Base-by-base conservation (phyloP, 2,113 vertebrate genomes). In the Ptilorrhoa leucosticta region DNA sequence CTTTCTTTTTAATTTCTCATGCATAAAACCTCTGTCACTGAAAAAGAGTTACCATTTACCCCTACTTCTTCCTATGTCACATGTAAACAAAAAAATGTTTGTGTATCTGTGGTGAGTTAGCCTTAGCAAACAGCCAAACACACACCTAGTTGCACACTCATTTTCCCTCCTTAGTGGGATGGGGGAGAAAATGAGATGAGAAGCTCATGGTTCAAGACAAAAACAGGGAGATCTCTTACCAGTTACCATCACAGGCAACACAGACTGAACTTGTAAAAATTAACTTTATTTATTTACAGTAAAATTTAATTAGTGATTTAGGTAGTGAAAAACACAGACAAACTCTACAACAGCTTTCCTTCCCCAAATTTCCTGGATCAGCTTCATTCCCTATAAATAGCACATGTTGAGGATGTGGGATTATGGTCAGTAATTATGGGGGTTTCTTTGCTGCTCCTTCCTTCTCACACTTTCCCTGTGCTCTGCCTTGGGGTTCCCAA, bases 321-420 rank as follows among this genome's bases (percentile, higher is more conserved):
- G 2, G 2, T 26, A 65, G 8, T 61, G 10, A 72, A 31, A 56
- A 51, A 37, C 16, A 56, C 4, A 50, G 13, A 15, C 8, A 83
- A 76, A 37, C 9, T 68, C 50, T 40, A 15, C 57, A 65, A 33
- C 9, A 42, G 2, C 8, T 47, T 71, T 68, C 11, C 27, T 69
- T 18, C 4, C 5, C 3, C 2, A 2, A 0, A 3, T 65, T 51
- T 21, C 3, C 30, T 40, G 11, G 5, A 18, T 83, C 9, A 45
- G 15, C 16, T 77, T 72, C 15, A 37, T 2, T 66, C 10, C 10
- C 5, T 40, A 2, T 7, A 40, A 85, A 44, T 2, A 79, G 10
- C 1, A 8, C 5, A 40, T 7, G 2, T 22, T 31, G 30, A 24
- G 6, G 2, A 26, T 63, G 8, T 31, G 16, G 3, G 3, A 8